Conservation (phyloP, 2,797 vertebrate species). For the Parambassis ranga region DNA sequence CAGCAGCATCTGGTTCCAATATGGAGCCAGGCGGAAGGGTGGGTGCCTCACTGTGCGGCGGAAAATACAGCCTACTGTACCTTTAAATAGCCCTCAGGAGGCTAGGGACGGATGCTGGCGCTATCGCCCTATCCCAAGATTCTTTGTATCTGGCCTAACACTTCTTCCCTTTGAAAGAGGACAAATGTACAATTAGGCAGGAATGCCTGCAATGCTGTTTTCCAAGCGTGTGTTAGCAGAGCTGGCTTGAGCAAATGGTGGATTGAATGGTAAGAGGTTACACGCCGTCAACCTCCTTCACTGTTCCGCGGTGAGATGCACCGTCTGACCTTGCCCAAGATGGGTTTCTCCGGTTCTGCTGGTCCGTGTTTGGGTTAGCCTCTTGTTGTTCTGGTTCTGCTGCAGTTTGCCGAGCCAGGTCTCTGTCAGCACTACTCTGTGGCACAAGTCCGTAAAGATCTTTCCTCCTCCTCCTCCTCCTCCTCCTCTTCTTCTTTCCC, state of each 20-base stretch:
- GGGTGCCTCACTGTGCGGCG: slow-evolving; percentile 83
- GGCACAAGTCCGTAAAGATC: slow-evolving; percentile 61
- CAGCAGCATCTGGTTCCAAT: slow-evolving; percentile 87
- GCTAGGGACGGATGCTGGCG: slow-evolving; percentile 80
- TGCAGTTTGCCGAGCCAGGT: slow-evolving; percentile 56
- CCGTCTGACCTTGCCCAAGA: slow-evolving; percentile 51
- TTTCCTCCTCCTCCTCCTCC: slow-evolving; percentile 56
- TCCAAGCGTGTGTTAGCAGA: slow-evolving; percentile 62
- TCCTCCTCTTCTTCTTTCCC: slow-evolving; percentile 57
- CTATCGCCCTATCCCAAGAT: slow-evolving; percentile 79
- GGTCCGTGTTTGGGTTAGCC: slow-evolving; percentile 69
- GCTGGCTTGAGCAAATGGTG: slow-evolving; percentile 42
- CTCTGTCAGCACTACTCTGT: slow-evolving; percentile 68
- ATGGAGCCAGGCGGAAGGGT: slow-evolving; percentile 86
- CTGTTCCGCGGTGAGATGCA: slow-evolving; percentile 57
- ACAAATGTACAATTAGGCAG: slow-evolving; percentile 85
- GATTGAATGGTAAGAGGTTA: slow-evolving; percentile 54
- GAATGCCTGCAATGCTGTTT: slow-evolving; percentile 81
- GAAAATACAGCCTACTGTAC: slow-evolving; percentile 88
- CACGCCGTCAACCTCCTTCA: slow-evolving; percentile 48
- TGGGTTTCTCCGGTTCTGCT: slow-evolving; percentile 58
- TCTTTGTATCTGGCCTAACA: slow-evolving; percentile 81
- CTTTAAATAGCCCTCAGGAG: slow-evolving; percentile 87
- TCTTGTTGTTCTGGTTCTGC: slow-evolving; percentile 74
- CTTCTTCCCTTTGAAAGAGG: slow-evolving; percentile 81